Evolutionary conservation across 2,113 vertebrate genomes (phyloP), one percentile per base, ranked within the genome.

Genomic region (Vireo altiloquus): DNA sequence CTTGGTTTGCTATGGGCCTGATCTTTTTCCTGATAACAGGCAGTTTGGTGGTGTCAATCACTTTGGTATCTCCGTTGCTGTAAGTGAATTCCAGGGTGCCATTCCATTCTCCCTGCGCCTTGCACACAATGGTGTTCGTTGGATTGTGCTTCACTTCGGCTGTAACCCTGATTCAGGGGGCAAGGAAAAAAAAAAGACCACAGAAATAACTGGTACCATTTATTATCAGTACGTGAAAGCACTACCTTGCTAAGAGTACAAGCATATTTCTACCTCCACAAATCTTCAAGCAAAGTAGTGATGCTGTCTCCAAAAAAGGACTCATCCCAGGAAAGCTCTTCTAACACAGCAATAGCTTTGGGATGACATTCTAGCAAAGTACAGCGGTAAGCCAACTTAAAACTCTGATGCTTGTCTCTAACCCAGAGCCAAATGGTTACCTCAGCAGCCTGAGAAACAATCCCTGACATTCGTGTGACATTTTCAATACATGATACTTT

Each of bases 71-170:
- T 27, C 99, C 99, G 0, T 97, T 99, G 98, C 97, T 99, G 96
- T 99, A 99, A 17, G 98, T 99, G 94, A 99, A 99, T 94, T 99
- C 99, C 94, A 99, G 97, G 1, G 96, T 98, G 13, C 99, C 99
- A 1, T 99, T 99, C 99, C 99, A 99, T 30, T 99, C 99, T 39
- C 99, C 99, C 70, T 99, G 99, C 6, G 99, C 99, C 96, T 99
- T 99, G 92, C 99, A 99, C 4, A 99, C 98, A 2, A 99, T 98
- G 89, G 98, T 99, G 96, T 98, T 99, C 2, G 98, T 99, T 6
- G 98, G 98, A 76, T 98, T 99, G 97, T 99, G 99, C 95, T 99
- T 99, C 82, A 99, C 99, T 95, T 99, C 99, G 0, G 99, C 99
- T 3, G 99, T 99, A 79, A 99, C 99, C 97, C 99, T 99, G 72